phyloP scores from a whole-genome alignment of 2,797 vertebrate genomes.

The Austrolebias charrua region DNA sequence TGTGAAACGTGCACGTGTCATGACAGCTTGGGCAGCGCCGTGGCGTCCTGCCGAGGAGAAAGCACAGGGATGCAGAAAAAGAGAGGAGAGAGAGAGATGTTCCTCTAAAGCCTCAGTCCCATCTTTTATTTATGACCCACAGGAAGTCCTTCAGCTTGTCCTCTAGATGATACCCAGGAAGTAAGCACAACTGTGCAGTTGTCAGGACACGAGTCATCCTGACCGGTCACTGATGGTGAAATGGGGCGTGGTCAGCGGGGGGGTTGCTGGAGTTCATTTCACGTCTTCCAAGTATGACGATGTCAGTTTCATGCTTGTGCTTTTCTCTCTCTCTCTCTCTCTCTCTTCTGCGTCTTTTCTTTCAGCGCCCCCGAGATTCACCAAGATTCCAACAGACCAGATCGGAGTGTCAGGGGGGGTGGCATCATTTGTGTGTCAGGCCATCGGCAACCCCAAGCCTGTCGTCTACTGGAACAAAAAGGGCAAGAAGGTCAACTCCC shows the following conservation, averaged over 20 bases:
- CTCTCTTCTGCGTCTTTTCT: background rate
- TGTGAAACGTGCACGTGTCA: slow-evolving; percentile 66
- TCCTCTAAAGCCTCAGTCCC: slow-evolving; percentile 64
- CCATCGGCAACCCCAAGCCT: slow-evolving; percentile 90
- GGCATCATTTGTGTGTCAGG: slow-evolving; percentile 97
- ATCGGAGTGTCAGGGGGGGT: slow-evolving; percentile 96
- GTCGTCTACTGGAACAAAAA: slow-evolving; percentile 98
- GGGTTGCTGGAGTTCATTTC: slow-evolving; percentile 16
- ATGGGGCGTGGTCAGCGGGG: slow-evolving; percentile 52
- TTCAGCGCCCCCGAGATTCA: slow-evolving; percentile 81
- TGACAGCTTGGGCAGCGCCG: slow-evolving; percentile 52
- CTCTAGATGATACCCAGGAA: slow-evolving; percentile 80
- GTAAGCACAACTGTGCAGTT: slow-evolving; percentile 62
- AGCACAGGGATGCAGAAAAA: slow-evolving; percentile 4
- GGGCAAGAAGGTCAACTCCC: slow-evolving; percentile 98
- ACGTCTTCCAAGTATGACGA: slow-evolving; percentile 18
- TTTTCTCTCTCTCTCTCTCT: background rate
- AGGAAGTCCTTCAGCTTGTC: slow-evolving; percentile 78
- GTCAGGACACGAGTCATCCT: slow-evolving; percentile 51
- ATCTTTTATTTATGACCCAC: slow-evolving; percentile 81
- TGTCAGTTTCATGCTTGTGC: slow-evolving; percentile 28
- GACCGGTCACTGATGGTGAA: slow-evolving; percentile 53
- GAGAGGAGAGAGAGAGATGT: slow-evolving; percentile 45
- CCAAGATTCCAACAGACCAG: slow-evolving; percentile 93
- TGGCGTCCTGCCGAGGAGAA: slow-evolving; percentile 34